Evolutionary conservation across 1,140 invertebrate species (phyloP).

Genomic region (Bicyclus anynana): DNA sequence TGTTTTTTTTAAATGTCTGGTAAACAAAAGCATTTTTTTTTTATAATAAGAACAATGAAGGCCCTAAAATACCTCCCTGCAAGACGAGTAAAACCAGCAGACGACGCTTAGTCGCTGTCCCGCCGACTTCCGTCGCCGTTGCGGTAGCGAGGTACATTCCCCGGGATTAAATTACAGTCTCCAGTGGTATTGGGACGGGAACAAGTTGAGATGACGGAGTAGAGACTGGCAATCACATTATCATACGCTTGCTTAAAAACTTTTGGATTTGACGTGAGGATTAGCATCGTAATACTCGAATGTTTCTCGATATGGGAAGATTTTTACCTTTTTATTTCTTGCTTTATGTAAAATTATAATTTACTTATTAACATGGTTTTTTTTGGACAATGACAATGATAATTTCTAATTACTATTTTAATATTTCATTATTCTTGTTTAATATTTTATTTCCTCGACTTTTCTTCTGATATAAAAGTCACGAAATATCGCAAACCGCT

Average conservation of each 20-base stretch:
- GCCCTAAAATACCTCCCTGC: conserved; percentile 45
- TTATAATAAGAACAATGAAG: conserved; percentile 35
- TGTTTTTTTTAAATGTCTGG: no score
- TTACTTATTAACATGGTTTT: no score
- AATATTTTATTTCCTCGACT: no score
- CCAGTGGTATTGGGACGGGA: conserved; percentile 35
- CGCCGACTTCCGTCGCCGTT: conserved; percentile 49
- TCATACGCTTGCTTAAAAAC: conserved; percentile 25
- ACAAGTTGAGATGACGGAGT: conserved; percentile 33
- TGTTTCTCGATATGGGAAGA: no score
- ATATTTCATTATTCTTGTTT: no score
- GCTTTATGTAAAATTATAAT: no score
- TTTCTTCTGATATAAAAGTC: no score
- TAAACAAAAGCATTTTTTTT: conserved; percentile 26
- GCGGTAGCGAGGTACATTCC: conserved; percentile 53
- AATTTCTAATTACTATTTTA: no score
- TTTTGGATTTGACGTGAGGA: conserved; percentile 4
- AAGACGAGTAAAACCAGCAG: conserved; percentile 46
- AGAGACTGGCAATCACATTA: conserved; percentile 36
- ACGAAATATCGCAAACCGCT: no score
- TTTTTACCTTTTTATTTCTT: no score
- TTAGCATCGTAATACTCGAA: neutral
- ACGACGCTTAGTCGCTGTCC: conserved; percentile 28
- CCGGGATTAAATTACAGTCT: conserved; percentile 59
- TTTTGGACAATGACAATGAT: no score